phyloP scores from a whole-genome alignment of 2,888 invertebrate genomes.

The Diogma glabrata region DNA sequence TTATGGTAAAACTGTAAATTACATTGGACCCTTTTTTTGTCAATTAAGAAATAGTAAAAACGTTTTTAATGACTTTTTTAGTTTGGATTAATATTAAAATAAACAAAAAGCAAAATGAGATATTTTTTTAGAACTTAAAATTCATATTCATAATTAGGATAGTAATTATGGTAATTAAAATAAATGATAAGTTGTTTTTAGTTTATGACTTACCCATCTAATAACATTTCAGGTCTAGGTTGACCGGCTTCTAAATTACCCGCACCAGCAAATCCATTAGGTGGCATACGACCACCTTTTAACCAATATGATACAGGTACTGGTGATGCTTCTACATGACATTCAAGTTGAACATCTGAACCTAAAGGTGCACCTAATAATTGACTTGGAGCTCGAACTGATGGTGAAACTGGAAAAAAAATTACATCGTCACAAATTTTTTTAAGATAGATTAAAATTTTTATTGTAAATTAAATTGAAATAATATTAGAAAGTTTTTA shows the following conservation, averaged over 20 bases:
- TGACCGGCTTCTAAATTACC: conserved; percentile 31
- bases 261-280: conserved; percentile 28
- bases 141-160: background rate
- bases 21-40: no score
- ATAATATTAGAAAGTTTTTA: no score
- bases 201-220: conserved; percentile 55
- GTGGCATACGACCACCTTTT: conserved; percentile 33
- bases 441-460: no score
- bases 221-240: conserved; percentile 54
- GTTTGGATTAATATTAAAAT: no score
- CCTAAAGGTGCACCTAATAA: conserved; percentile 76
- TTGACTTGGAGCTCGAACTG: conserved; percentile 81
- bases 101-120: background rate
- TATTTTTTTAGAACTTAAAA: background rate
- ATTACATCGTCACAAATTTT: no score
- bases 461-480: no score
- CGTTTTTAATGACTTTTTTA: no score
- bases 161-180: background rate
- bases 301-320: conserved; percentile 38
- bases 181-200: background rate
- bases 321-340: conserved; percentile 80
- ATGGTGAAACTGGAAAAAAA: conserved; percentile 62
- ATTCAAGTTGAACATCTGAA: conserved; percentile 75
- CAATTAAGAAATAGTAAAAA: background rate
- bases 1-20: no score